A percentile compares a stretch with the other conserved stretches of the same genome.
These are phyloP conservation scores for Nyctibius grandis DNA, from an alignment of 2,797 vertebrate species.

Conservation along the genomic window DNA sequence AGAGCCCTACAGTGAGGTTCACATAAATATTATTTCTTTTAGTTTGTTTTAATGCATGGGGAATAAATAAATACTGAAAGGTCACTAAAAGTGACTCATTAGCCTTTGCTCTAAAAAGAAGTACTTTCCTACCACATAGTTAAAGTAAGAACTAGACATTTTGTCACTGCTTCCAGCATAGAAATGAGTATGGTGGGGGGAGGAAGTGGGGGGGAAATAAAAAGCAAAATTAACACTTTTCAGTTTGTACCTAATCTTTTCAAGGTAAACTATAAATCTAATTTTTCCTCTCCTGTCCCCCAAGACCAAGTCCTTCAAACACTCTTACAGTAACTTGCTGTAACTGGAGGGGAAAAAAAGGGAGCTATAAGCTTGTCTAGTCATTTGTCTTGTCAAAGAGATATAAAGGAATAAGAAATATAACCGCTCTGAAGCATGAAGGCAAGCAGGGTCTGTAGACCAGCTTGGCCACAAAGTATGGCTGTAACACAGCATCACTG, in stretches of 20 bases:
- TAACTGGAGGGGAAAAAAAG: background rate
- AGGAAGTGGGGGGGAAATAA: background rate
- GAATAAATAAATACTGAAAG: background rate
- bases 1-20: background rate
- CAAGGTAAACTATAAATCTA: background rate
- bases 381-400: too few relatives aligned
- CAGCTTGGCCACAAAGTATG: background rate
- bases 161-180: background rate
- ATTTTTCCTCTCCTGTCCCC: background rate
- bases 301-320: background rate
- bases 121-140: background rate
- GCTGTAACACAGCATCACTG: background rate
- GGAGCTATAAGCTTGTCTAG: background rate
- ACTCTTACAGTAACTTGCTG: background rate
- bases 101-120: background rate
- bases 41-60: background rate
- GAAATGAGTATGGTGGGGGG: fast-evolving
- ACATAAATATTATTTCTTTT: background rate
- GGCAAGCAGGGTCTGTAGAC: background rate
- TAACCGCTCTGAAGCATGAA: background rate
- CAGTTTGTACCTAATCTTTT: background rate
- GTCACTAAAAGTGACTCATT: background rate
- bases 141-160: background rate
- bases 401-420: background rate
- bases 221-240: background rate